These are phyloP conservation scores for Serrognathus titanus DNA, from an alignment of 2,888 invertebrate species.

Conservation along the genomic window DNA sequence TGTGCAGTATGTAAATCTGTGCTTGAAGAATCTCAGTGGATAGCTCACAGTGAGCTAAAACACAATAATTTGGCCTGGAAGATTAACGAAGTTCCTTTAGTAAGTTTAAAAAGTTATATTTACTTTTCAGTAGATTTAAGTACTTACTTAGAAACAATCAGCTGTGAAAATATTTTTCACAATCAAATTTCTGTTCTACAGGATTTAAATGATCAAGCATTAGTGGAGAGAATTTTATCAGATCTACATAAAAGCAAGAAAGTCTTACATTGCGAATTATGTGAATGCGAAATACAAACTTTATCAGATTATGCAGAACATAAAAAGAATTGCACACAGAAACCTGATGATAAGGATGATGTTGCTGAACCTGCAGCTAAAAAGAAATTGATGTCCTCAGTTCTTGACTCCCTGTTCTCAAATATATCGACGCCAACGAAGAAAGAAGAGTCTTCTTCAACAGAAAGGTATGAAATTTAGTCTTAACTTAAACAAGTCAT, in stretches of 20 bases:
- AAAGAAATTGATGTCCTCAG: not conserved
- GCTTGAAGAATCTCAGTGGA: conserved; percentile 51
- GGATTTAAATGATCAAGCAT: conserved; percentile 53
- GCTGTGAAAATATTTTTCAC: too few species aligned
- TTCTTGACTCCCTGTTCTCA: not conserved
- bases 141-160: not conserved
- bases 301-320: conserved; percentile 48
- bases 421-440: not conserved
- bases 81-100: conserved; percentile 52
- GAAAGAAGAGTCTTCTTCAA: not conserved
- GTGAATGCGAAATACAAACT: conserved; percentile 47
- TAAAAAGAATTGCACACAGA: not conserved
- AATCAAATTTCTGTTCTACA: conserved; percentile 36
- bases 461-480: not conserved
- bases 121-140: not conserved
- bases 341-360: not conserved
- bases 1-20: conserved; percentile 53
- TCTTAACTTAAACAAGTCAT: too few species aligned
- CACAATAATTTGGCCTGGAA: conserved; percentile 61
- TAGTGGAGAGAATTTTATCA: conserved; percentile 49
- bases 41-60: conserved; percentile 42
- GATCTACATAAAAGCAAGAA: conserved; percentile 48
- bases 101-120: too few species aligned
- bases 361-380: not conserved
- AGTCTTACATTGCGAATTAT: conserved; percentile 54